Evolutionary conservation across 2,888 invertebrate species (phyloP).

Genomic region (Melanotus villosus): DNA sequence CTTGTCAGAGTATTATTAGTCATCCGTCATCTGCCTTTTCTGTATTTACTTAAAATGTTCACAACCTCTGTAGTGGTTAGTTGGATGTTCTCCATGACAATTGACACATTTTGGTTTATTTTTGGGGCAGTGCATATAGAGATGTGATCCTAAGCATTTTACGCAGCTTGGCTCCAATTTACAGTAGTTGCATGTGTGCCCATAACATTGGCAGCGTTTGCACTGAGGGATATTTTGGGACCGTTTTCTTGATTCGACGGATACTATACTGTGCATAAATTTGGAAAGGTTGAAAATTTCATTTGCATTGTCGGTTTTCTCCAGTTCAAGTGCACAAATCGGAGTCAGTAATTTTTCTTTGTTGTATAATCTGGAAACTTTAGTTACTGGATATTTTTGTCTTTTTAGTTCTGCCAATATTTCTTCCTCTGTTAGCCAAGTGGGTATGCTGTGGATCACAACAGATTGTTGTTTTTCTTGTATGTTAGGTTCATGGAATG

Average conservation of each 20-base stretch:
- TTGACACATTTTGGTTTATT: background rate
- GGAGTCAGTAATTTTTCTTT: no score
- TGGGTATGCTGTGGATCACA: no score
- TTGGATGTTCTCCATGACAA: constrained; percentile 44
- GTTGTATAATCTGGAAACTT: no score
- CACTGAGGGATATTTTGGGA: background rate
- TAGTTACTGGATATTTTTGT: no score
- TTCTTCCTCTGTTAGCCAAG: no score
- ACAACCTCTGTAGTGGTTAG: constrained; percentile 3
- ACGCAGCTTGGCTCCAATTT: constrained; percentile 6
- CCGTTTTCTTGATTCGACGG: background rate
- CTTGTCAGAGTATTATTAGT: background rate
- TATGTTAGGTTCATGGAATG: no score
- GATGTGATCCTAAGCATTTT: background rate
- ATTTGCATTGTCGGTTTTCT: background rate
- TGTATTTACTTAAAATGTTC: background rate
- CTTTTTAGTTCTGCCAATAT: no score
- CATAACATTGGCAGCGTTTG: background rate
- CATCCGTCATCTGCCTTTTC: background rate
- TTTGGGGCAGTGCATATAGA: background rate
- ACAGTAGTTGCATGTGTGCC: background rate
- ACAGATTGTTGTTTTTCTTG: no score
- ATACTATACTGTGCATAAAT: background rate
- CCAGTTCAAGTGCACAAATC: background rate
- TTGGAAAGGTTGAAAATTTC: constrained; percentile 3